Base-by-base conservation (phyloP, 2,113 vertebrate genomes). In the Muscicapa adusta region DNA sequence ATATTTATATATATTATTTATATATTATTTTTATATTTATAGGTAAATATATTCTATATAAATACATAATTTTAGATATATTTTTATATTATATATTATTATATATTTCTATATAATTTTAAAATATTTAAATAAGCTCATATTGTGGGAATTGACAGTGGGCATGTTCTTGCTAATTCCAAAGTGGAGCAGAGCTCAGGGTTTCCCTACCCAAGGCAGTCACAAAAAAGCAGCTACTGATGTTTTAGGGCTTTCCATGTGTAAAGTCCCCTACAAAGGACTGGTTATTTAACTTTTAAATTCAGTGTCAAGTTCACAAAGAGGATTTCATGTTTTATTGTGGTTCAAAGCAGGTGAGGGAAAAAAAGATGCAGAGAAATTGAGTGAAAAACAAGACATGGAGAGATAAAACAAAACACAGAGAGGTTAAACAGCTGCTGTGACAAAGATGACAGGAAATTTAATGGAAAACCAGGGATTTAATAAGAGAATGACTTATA, bases 181-280 rank as follows among this genome's bases (percentile, higher is more conserved):
- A 29, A n/a, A 93, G 25, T 2, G 18, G 62, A n/a, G 78, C 42
- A 90, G 72, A 85, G n/a, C n/a, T n/a, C n/a, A n/a, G n/a, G n/a
- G 19, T 75, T 65, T 42, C 73, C 31, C 38, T 61, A 24, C 62
- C 40, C 71, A 40, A 51, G 51, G 43, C n/a, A 28, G 51, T 6
- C 10, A 38, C 33, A 40, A 42, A 66, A 72, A 24, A 7, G 1
- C 5, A 5, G 8, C 24, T n/a, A 3, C 43, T 43, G 87, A 8
- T 16, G 25, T 18, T 13, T 53, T 12, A 38, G 66, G 43, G 0
- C 1, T 47, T 71, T 51, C 34, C 43, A 6, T 0, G 0, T 4
- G 57, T 17, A 17, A 19, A 62, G 11, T 1, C 2, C 60, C 28
- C 43, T 26, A 1, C 42, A 26, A 18, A 76, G 20, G 42, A 15